Base-by-base conservation (phyloP, 2,888 invertebrate species). In the Sesia bembeciformis region DNA sequence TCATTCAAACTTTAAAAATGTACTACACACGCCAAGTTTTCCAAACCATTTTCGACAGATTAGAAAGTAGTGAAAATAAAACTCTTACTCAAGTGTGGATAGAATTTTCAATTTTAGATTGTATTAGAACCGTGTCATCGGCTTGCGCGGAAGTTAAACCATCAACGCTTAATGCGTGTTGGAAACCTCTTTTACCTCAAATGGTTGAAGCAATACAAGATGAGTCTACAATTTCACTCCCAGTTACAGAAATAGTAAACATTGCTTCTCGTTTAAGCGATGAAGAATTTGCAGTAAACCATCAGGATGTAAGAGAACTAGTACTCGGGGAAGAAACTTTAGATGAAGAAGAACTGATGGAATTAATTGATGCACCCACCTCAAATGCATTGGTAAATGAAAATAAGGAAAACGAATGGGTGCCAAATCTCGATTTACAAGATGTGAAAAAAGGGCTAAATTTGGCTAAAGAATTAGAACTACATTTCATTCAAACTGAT, bases 91-190 rank as follows among this genome's bases (percentile, higher is more conserved):
- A 52, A 42, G 42, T 42, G 41, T 52, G 41, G 52, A 52, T 23
- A 39, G 52, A 52, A 23, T 52, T 52, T 42, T 52, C 52, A 40
- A 52, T 52, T 52, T 52, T 52, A 52, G 42, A 52, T 42, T 52
- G 52, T 52, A 38, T 52, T 8, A 42, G 23, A 52, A 42, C 42
- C 8, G 23, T 52, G 38, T 40, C 52, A 23, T 40, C 38, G 42
- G 41, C 52, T 52, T 40, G 41, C 42, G 23, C 7, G 42, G 52
- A 52, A 52, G 6, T 52, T 23, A 52, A 52, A 42, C 23, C 41
- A 8, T 52, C 52, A 23, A 52, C 52, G 38, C 42, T 52, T 42
- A 40, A 53, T 53, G 53, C 53, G 46, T 53, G 53, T 53, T 53
- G 53, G 53, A 53, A 53, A 53, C 43, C 46, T 46, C 39, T 53